Evolutionary conservation across 1,140 invertebrate genomes (phyloP).

Genomic region (Drosophila kepulauana): DNA sequence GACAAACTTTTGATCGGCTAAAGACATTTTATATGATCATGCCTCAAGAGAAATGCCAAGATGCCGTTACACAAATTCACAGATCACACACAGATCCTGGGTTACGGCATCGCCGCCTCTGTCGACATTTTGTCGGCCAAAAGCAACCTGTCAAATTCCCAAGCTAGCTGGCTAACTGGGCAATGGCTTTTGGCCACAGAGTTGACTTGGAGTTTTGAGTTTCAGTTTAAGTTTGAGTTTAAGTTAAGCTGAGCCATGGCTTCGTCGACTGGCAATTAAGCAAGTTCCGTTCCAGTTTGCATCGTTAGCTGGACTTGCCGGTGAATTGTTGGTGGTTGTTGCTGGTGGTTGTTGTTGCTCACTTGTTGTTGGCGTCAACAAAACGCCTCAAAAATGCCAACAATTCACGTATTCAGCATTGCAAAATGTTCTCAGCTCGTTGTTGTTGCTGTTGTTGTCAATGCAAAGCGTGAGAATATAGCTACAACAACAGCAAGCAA

Average conservation of each 20-base stretch:
- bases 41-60: slow-evolving; percentile 7
- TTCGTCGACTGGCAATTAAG: slow-evolving; percentile 65
- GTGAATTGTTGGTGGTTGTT: slow-evolving; percentile 8
- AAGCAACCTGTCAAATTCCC: slow-evolving; percentile 48
- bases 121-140: slow-evolving; percentile 48
- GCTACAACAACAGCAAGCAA: slow-evolving; percentile 23
- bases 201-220: neutral
- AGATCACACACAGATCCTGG: slow-evolving; percentile 13
- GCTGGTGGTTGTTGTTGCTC: neutral
- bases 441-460: slow-evolving; percentile 38
- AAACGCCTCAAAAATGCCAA: slow-evolving; percentile 52
- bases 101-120: slow-evolving; percentile 29
- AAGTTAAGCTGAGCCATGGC: neutral
- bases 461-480: slow-evolving; percentile 55
- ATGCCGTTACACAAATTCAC: neutral
- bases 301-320: slow-evolving; percentile 36
- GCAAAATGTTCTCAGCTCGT: slow-evolving; percentile 52
- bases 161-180: slow-evolving; percentile 31
- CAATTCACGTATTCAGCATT: slow-evolving; percentile 45
- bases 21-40: neutral
- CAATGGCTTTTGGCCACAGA: slow-evolving; percentile 10
- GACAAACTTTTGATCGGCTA: too few relatives aligned
- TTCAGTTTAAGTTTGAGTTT: neutral
- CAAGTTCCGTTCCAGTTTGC: slow-evolving; percentile 74
- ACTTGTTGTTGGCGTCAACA: slow-evolving; percentile 39